Percentiles rank a stretch among this genome's conserved stretches.
phyloP scores from a whole-genome alignment of 2,888 invertebrate genomes.

The Spatulosminthurus flaviceps region DNA sequence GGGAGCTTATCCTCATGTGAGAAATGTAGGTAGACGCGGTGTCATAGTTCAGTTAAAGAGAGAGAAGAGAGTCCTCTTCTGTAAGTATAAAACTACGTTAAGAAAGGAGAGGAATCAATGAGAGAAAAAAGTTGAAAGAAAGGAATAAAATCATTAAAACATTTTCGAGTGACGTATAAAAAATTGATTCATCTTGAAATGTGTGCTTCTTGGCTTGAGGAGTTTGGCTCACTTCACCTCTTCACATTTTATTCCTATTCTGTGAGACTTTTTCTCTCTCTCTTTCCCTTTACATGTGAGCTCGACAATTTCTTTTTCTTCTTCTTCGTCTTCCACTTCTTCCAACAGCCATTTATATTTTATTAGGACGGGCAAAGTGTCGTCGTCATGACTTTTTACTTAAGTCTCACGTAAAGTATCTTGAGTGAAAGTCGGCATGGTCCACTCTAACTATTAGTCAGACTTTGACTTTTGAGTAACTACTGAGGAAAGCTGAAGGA shows the following conservation, averaged over 20 bases:
- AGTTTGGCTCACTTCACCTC: slow-evolving; percentile 16
- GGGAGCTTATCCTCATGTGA: too few relatives aligned
- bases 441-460: slow-evolving; percentile 18
- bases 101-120: slow-evolving; percentile 37
- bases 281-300: neutral
- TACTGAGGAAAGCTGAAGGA: neutral
- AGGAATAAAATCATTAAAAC: slow-evolving; percentile 42
- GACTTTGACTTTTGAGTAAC: slow-evolving; percentile 18
- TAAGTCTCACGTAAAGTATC: slow-evolving; percentile 8
- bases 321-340: neutral
- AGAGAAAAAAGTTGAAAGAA: slow-evolving; percentile 31
- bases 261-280: neutral
- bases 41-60: neutral
- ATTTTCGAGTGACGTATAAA: slow-evolving; percentile 37
- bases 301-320: slow-evolving; percentile 18
- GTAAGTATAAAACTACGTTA: slow-evolving; percentile 18
- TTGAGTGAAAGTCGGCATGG: neutral
- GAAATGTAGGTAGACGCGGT: neutral
- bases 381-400: slow-evolving; percentile 30
- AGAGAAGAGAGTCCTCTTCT: slow-evolving; percentile 8
- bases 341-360: slow-evolving; percentile 36
- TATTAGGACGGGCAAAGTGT: slow-evolving; percentile 35
- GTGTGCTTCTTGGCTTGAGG: slow-evolving; percentile 21
- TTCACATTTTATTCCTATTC: slow-evolving; percentile 7
- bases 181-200: slow-evolving; percentile 43